phyloP scores from a whole-genome alignment of 2,888 invertebrate species.

The Cynaeus angustus region DNA sequence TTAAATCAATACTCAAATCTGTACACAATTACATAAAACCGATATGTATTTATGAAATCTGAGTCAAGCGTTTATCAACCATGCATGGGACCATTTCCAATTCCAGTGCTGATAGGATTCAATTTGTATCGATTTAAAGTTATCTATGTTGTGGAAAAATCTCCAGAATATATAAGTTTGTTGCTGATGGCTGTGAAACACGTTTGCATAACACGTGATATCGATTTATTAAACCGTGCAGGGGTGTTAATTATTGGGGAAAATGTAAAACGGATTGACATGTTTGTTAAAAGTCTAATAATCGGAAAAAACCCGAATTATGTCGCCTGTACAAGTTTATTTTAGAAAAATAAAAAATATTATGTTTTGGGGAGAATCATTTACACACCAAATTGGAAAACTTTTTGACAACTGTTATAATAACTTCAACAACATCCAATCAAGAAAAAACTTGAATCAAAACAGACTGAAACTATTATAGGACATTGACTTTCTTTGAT shows the following conservation, averaged over 20 bases:
- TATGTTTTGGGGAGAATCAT: no score
- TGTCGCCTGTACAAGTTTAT: no score
- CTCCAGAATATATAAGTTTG: background rate
- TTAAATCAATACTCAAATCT: no score
- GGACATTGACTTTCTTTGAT: constrained; percentile 26
- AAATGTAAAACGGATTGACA: no score
- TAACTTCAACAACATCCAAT: background rate
- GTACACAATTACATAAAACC: no score
- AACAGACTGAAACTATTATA: constrained; percentile 12
- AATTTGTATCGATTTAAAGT: constrained; percentile 30
- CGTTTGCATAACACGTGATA: background rate
- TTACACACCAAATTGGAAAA: no score
- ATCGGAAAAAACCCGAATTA: no score
- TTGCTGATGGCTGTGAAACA: background rate
- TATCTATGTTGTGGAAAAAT: constrained; percentile 10
- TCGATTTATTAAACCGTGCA: no score
- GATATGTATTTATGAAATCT: constrained; percentile 5
- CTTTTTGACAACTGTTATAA: constrained; percentile 3
- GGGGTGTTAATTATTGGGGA: no score
- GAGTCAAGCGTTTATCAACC: constrained; percentile 12
- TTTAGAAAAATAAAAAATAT: no score
- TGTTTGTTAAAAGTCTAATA: no score
- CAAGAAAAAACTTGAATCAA: constrained; percentile 4
- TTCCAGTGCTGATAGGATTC: constrained; percentile 20
- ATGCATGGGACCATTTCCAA: background rate